A percentile compares a stretch with the other conserved stretches of the same genome.
Evolutionary conservation across 2,797 vertebrate species (phyloP).

Genomic region (Rhynchonycteris naso): DNA sequence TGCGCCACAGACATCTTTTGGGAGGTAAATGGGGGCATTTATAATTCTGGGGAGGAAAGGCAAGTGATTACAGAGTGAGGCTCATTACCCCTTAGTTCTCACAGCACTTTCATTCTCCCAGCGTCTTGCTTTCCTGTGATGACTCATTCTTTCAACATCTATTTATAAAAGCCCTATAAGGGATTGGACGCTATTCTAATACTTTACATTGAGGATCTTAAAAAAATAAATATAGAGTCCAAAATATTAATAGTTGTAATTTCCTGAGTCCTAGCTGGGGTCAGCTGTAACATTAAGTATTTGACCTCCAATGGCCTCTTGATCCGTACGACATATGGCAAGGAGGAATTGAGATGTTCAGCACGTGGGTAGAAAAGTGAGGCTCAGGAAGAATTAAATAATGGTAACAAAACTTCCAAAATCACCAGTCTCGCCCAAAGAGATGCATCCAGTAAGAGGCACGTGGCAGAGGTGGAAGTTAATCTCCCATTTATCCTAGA

Average conservation of each 20-base stretch:
- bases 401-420: neutral
- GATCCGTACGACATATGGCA: neutral
- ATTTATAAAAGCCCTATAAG: neutral
- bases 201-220: neutral
- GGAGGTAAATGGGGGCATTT: neutral
- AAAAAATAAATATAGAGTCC: constrained; percentile 30
- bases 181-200: neutral
- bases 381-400: neutral
- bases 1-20: neutral
- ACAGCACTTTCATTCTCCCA: too few relatives aligned
- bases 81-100: neutral
- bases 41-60: neutral
- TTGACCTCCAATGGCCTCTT: neutral
- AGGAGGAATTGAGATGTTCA: neutral
- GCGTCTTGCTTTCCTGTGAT: neutral
- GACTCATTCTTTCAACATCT: neutral
- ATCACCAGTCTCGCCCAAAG: neutral
- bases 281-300: neutral
- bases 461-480: neutral
- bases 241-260: constrained; percentile 43
- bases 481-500: neutral
- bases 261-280: constrained; percentile 11
- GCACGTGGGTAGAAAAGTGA: neutral
- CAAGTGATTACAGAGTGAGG: neutral
- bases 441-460: neutral